A percentile compares a stretch with the other conserved stretches of the same genome.
Evolutionary conservation across 2,113 vertebrate species (phyloP).

Genomic region (Petaurus breviceps): DNA sequence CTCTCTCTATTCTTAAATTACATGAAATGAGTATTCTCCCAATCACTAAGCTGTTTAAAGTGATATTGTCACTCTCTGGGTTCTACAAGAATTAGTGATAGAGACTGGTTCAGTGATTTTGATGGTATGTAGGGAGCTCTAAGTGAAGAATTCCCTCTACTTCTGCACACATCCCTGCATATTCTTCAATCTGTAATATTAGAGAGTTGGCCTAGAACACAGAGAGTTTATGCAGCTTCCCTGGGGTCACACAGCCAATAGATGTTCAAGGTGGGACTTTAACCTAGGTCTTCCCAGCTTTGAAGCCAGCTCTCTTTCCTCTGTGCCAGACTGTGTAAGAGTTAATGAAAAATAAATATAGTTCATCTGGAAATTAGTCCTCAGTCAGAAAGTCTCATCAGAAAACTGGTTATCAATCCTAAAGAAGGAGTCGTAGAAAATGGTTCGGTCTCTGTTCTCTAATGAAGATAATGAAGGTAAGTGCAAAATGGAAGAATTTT

Average conservation of each 20-base stretch:
- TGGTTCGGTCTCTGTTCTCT: too few relatives aligned
- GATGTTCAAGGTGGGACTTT: not conserved
- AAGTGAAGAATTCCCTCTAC: not conserved
- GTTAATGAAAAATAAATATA: not conserved
- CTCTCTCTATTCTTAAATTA: slow-evolving; percentile 52
- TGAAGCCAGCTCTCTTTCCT: not conserved
- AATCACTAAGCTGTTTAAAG: not conserved
- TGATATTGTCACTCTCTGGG: slow-evolving; percentile 2
- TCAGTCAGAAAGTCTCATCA: not conserved
- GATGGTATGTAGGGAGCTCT: not conserved
- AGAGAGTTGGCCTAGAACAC: not conserved
- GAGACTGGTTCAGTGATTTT: not conserved
- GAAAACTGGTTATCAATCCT: not conserved
- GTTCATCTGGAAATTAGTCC: slow-evolving; percentile 8
- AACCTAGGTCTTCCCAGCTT: not conserved
- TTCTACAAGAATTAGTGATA: not conserved
- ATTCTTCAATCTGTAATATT: not conserved
- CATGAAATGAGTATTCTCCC: slow-evolving; percentile 25
- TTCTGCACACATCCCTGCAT: not conserved
- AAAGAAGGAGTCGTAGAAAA: not conserved
- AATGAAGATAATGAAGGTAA: not conserved
- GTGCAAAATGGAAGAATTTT: not conserved
- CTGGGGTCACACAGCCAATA: not conserved
- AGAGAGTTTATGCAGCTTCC: not conserved
- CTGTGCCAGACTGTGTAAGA: not conserved